Base-by-base conservation (phyloP, 2,888 invertebrate genomes). In the Catocala sponsa region DNA sequence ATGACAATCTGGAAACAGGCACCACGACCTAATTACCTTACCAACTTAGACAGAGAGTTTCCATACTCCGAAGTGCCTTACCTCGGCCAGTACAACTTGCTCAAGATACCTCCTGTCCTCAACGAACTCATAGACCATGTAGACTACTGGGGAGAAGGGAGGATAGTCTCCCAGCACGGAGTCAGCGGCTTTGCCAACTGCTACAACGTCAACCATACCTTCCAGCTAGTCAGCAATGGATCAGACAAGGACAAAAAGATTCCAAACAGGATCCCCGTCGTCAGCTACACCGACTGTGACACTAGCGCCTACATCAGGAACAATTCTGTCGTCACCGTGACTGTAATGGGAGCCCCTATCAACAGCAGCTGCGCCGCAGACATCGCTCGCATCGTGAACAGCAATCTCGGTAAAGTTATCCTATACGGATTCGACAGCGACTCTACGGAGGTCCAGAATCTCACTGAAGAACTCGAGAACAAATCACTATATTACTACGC, bases 71-170 rank as follows among this genome's bases (percentile, higher is more conserved):
- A 88, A 63, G 73, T 81, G 6, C 87, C 88, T 1, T 84, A 72
- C 66, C 65, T 88, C 9, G 86, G 86, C 6, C 71, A 84, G 33
- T 86, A 86, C 59, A 65, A 83, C 44, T 59, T 87, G 15, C 63
- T 81, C 0, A 82, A 81, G 66, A 62, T 88, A 38, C 88, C 88
- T 6, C 10, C 10, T 4, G 47, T 65, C 0, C 38, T 43, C 0
- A 59, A 68, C 0, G 38, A 65, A 2, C 53, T 83, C 4, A 61
- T 87, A 4, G 79, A 85, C 2, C 82, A 81, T 53, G 80, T 88
- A 0, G 86, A 87, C 68, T 88, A 88, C 46, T 88, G 87, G 87
- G 87, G 88, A 2, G 86, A 87, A 57, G 88, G 87, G 0, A 78
- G 71, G 54, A 79, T 86, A 0, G 57, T 57, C 0, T 41, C 70